Conservation (phyloP, 2,113 vertebrate genomes). For the Stigmatopora nigra region DNA sequence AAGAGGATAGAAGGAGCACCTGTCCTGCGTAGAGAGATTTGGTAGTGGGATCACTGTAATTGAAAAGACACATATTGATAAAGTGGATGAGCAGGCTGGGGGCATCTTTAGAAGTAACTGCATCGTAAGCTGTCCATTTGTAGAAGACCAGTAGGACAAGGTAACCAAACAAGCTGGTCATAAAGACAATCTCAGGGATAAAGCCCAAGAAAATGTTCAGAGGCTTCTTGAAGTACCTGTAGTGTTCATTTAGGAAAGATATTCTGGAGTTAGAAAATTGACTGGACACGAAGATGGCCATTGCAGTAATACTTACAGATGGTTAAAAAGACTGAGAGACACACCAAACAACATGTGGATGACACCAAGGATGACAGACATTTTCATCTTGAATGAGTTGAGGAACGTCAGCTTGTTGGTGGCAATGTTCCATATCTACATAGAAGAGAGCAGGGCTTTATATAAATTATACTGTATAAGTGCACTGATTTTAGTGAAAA, state of each 20-base stretch:
- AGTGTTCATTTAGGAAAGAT: conserved; percentile 4
- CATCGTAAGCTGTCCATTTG: conserved; percentile 91
- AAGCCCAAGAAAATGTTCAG: conserved; percentile 94
- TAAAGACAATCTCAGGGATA: conserved; percentile 96
- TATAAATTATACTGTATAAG: neutral
- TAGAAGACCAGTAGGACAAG: conserved; percentile 90
- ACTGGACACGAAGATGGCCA: neutral
- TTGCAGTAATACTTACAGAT: conserved; percentile 71
- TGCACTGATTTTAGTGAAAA: neutral
- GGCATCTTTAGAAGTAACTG: conserved; percentile 77
- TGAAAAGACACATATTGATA: conserved; percentile 99
- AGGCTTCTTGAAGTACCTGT: conserved; percentile 94
- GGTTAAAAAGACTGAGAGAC: conserved; percentile 87
- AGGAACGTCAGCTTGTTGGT: conserved; percentile 95
- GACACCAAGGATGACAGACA: conserved; percentile 93
- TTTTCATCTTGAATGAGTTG: conserved; percentile 99
- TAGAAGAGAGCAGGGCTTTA: conserved; percentile 1
- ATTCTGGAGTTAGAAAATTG: neutral
- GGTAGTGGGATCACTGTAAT: conserved; percentile 76
- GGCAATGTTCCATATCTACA: conserved; percentile 94
- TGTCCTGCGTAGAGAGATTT: conserved; percentile 88
- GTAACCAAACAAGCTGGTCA: conserved; percentile 88
- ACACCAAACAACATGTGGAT: conserved; percentile 96
- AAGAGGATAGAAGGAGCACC: conserved; percentile 61
- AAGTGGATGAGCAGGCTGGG: conserved; percentile 96